A percentile compares a stretch with the other conserved stretches of the same genome.
These are phyloP conservation scores for Threskiornis aethiopicus DNA, from an alignment of 2,797 vertebrate species.

Conservation along the genomic window DNA sequence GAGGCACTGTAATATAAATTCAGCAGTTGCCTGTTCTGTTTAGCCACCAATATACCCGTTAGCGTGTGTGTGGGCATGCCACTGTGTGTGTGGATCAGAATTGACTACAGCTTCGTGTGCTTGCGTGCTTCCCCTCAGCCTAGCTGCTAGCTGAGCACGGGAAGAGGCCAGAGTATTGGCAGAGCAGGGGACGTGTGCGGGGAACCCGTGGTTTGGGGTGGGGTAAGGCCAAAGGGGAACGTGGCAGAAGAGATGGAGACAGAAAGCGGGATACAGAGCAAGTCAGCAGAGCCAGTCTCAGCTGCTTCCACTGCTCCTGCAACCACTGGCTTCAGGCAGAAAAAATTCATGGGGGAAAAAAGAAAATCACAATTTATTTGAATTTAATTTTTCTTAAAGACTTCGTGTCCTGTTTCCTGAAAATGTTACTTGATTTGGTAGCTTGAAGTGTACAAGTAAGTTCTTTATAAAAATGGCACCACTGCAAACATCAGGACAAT, in stretches of 20 bases:
- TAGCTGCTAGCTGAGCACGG: neutral
- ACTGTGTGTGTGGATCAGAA: neutral
- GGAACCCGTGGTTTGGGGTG: neutral
- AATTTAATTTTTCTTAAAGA: neutral
- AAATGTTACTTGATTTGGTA: neutral
- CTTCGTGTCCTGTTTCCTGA: neutral
- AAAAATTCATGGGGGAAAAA: neutral
- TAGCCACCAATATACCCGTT: constrained; percentile 1
- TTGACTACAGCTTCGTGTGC: neutral
- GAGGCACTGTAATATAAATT: constrained; percentile 25
- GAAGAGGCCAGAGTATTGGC: neutral
- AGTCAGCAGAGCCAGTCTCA: neutral
- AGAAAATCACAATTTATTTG: neutral
- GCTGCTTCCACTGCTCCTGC: neutral
- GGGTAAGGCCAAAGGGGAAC: neutral
- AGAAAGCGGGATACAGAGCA: neutral
- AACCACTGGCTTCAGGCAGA: neutral
- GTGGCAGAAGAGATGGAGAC: neutral
- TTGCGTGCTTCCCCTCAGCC: neutral
- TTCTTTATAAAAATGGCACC: neutral
- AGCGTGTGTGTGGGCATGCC: neutral
- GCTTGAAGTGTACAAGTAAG: neutral
- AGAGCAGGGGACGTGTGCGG: neutral
- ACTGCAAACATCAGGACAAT: neutral
- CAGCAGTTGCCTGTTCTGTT: constrained; percentile 35